Conservation (phyloP, 2,113 vertebrate genomes). For the Pachypanchax playfairii region DNA sequence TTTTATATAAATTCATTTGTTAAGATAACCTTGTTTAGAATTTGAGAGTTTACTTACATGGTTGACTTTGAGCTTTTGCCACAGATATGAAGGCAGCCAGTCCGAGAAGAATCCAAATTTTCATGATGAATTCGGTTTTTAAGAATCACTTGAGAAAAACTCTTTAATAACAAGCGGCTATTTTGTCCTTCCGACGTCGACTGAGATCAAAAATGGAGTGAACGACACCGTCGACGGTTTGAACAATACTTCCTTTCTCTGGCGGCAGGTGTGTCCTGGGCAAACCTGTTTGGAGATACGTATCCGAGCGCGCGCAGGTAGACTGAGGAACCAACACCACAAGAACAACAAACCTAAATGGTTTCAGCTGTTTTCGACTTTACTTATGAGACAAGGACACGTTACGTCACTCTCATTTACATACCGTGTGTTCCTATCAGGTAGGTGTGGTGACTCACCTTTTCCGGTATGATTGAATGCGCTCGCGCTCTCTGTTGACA, state of each 20-base stretch:
- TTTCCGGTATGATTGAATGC: slow-evolving; percentile 43
- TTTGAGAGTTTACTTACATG: too few relatives aligned
- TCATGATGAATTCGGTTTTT: slow-evolving; percentile 65
- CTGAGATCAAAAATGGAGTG: slow-evolving; percentile 36
- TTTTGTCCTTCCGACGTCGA: slow-evolving; percentile 1
- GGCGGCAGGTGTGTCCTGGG: slow-evolving; percentile 68
- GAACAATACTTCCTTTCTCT: slow-evolving; percentile 25
- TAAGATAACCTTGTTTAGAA: too few relatives aligned
- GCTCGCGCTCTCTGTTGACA: slow-evolving; percentile 7
- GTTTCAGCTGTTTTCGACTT: too few relatives aligned
- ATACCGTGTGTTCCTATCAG: slow-evolving; percentile 7
- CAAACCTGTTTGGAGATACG: slow-evolving; percentile 80
- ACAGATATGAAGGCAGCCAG: not conserved
- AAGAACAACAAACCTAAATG: too few relatives aligned
- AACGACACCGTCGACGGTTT: not conserved
- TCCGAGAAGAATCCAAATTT: not conserved
- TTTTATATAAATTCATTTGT: too few relatives aligned
- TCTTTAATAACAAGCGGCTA: too few relatives aligned
- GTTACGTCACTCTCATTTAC: slow-evolving; percentile 57
- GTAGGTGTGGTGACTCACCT: slow-evolving; percentile 22
- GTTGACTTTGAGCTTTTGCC: not conserved
- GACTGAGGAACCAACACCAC: too few relatives aligned
- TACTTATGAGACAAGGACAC: slow-evolving; percentile 50
- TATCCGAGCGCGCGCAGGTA: slow-evolving; percentile 11
- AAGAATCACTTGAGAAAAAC: too few relatives aligned